A percentile compares a stretch with the other conserved stretches of the same genome.
Conservation (phyloP, 2,888 invertebrate genomes). For the Clistopyga incitator region DNA sequence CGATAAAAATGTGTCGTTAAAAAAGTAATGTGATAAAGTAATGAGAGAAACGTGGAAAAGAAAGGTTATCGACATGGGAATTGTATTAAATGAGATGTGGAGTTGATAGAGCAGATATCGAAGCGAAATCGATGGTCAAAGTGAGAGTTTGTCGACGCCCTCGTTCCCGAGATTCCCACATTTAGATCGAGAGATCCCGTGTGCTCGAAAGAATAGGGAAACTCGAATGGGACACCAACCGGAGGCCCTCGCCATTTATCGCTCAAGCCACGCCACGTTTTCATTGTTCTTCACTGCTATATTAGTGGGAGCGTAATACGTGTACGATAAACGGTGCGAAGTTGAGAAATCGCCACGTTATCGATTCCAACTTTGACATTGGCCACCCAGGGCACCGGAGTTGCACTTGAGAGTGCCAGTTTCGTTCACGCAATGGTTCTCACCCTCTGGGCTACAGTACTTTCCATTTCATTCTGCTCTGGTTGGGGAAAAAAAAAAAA, state of each 20-base stretch:
- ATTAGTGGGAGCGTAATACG: not conserved
- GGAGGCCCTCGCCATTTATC: conserved; percentile 29
- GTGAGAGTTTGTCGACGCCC: conserved; percentile 45
- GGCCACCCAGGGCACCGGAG: conserved; percentile 56
- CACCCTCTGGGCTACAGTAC: conserved; percentile 19
- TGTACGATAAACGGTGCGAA: conserved; percentile 48
- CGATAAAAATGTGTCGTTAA: no score
- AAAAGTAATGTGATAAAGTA: no score
- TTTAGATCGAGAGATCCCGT: conserved; percentile 23
- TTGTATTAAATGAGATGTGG: not conserved
- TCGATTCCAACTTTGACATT: conserved; percentile 74
- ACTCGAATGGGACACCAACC: conserved; percentile 14
- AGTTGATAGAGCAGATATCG: conserved; percentile 9
- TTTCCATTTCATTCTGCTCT: not conserved
- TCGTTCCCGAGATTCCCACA: conserved; percentile 51
- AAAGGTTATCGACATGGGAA: no score
- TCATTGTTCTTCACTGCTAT: conserved; percentile 59
- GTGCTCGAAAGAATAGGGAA: conserved; percentile 41
- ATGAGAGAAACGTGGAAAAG: no score
- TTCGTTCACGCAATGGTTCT: conserved; percentile 32
- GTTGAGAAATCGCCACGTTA: conserved; percentile 69
- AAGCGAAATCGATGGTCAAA: conserved; percentile 28
- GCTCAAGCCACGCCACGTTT: conserved; percentile 43
- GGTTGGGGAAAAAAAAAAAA: not conserved
- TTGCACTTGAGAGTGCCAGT: conserved; percentile 58